A percentile compares a stretch with the other conserved stretches of the same genome.
These are phyloP conservation scores for Leucopsar rothschildi DNA, from an alignment of 2,113 vertebrate genomes.

Conservation along the genomic window DNA sequence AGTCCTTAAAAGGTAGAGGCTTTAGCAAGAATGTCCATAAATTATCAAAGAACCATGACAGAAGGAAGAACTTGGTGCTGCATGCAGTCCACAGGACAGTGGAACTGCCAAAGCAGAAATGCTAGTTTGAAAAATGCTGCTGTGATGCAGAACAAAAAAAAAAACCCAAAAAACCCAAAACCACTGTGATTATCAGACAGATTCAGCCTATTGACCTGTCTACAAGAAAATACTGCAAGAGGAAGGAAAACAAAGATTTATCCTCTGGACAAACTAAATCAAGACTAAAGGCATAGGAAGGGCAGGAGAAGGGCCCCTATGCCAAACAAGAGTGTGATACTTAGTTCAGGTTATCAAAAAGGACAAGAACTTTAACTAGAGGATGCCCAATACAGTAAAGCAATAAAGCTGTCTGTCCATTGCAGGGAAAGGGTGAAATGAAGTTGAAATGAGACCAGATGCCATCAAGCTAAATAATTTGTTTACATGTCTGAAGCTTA, in stretches of 20 bases:
- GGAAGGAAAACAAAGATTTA: background rate
- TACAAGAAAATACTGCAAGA: background rate
- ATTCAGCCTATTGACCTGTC: background rate
- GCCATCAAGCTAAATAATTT: background rate
- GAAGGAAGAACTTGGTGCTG: background rate
- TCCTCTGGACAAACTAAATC: background rate
- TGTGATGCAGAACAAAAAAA: background rate
- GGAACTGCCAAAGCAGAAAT: background rate
- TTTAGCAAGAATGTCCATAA: background rate
- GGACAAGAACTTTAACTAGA: background rate
- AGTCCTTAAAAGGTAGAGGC: background rate
- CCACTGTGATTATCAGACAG: background rate
- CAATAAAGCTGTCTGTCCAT: background rate
- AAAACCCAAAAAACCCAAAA: accelerated
- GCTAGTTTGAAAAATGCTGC: background rate
- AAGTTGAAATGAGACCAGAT: background rate
- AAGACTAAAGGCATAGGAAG: background rate
- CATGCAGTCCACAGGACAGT: background rate
- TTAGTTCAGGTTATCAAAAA: background rate
- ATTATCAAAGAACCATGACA: background rate
- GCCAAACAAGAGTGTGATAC: background rate
- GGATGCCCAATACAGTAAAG: background rate
- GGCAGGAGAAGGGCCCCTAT: background rate
- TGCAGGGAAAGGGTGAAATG: background rate
- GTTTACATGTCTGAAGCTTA: background rate